These are phyloP conservation scores for Drosophila erecta DNA, from an alignment of 1,140 invertebrate species.

Conservation along the genomic window DNA sequence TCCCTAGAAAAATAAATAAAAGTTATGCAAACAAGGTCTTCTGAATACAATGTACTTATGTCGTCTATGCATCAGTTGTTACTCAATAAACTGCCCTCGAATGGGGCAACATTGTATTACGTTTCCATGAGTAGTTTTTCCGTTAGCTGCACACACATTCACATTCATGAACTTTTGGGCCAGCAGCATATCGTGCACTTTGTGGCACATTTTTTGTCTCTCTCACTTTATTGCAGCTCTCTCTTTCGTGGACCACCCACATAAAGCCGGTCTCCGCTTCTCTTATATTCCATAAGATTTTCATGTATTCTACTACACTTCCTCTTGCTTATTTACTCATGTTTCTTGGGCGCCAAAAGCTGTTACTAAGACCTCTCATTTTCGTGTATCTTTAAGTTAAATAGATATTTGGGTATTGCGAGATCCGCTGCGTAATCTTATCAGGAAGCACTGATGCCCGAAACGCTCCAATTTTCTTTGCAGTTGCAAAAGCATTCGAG, in stretches of 20 bases:
- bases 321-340: not conserved
- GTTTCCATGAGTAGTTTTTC: conserved; percentile 32
- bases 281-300: conserved; percentile 26
- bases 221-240: conserved; percentile 17
- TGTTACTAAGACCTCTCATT: not conserved
- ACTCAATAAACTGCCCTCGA: conserved; percentile 32
- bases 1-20: not conserved
- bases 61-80: not conserved
- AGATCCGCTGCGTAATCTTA: conserved; percentile 45
- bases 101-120: conserved; percentile 45
- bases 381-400: not conserved
- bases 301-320: conserved; percentile 12
- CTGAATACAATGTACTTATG: conserved; percentile 4
- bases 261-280: conserved; percentile 32
- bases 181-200: conserved; percentile 30
- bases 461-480: conserved; percentile 7
- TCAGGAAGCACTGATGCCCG: conserved; percentile 28
- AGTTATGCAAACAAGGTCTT: too few relatives aligned
- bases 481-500: conserved; percentile 9
- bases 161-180: conserved; percentile 22
- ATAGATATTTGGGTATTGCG: not conserved
- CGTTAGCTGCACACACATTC: conserved; percentile 24
- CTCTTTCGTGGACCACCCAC: conserved; percentile 45
- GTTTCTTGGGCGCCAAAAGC: not conserved
- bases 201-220: conserved; percentile 38